These are phyloP conservation scores for Caradrina kadenii DNA, from an alignment of 2,888 invertebrate genomes.

Conservation along the genomic window DNA sequence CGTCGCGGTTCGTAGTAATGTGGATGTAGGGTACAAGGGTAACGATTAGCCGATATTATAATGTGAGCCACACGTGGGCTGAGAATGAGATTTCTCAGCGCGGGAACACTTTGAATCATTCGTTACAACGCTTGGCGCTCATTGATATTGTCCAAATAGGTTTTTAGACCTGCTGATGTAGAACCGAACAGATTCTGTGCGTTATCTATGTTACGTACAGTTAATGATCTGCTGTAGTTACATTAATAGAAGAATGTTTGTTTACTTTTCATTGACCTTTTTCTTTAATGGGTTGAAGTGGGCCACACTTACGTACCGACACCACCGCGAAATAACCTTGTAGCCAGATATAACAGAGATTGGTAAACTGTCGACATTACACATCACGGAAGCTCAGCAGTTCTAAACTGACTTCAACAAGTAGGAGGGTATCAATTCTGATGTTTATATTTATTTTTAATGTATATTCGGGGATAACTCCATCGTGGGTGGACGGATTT, in stretches of 20 bases:
- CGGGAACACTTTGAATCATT: conserved; percentile 7
- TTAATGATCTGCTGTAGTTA: not conserved
- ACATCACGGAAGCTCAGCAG: not conserved
- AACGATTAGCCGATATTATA: conserved; percentile 23
- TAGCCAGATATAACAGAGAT: conserved; percentile 25
- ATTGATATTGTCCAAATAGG: conserved; percentile 9
- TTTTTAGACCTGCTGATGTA: not conserved
- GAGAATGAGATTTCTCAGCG: not conserved
- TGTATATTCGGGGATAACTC: no score
- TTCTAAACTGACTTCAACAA: no score
- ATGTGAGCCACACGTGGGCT: conserved; percentile 14
- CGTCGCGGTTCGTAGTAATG: conserved; percentile 61
- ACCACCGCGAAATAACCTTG: conserved; percentile 34
- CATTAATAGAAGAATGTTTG: conserved; percentile 39
- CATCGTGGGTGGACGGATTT: no score
- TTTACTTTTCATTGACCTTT: conserved; percentile 41
- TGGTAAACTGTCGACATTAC: conserved; percentile 6
- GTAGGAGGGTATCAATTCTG: no score
- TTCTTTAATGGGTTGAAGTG: conserved; percentile 37
- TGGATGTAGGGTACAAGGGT: conserved; percentile 54
- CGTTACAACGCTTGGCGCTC: conserved; percentile 1
- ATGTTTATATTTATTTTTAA: no score
- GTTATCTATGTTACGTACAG: not conserved
- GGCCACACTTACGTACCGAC: conserved; percentile 18
- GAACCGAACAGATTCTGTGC: not conserved